Conservation (phyloP, 2,113 vertebrate genomes). For the Perognathus longimembris region DNA sequence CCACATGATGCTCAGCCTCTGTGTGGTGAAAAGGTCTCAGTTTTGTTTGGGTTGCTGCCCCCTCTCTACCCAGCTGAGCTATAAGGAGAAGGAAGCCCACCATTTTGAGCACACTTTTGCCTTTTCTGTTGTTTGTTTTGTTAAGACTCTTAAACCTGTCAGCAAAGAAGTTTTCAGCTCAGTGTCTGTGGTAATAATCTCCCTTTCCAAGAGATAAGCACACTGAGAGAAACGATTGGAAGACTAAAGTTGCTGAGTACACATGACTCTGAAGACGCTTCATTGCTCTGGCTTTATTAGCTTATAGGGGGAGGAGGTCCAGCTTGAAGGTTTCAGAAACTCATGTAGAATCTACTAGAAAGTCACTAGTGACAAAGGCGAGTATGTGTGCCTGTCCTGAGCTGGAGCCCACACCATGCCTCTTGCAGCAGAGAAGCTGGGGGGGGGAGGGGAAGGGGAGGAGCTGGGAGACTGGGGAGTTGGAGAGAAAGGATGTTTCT, state of each 20-base stretch:
- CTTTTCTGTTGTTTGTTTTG: slow-evolving; percentile 72
- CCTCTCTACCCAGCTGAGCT: slow-evolving; percentile 52
- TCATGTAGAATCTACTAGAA: not conserved
- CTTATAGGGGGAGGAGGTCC: not conserved
- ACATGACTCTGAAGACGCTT: not conserved
- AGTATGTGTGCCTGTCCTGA: not conserved
- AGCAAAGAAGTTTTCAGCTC: slow-evolving; percentile 72
- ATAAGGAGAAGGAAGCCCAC: slow-evolving; percentile 61
- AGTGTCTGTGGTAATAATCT: slow-evolving; percentile 62
- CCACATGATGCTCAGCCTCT: not conserved
- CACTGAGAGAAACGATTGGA: slow-evolving; percentile 51
- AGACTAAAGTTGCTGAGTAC: slow-evolving; percentile 64
- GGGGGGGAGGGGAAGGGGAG: not conserved
- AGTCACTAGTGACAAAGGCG: not conserved
- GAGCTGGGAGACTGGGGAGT: no score
- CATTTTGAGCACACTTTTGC: slow-evolving; percentile 75
- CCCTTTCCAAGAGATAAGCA: slow-evolving; percentile 66
- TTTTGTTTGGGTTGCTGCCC: slow-evolving; percentile 57
- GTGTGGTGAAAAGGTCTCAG: not conserved
- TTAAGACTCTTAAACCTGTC: slow-evolving; percentile 76
- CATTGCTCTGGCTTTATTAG: not conserved
- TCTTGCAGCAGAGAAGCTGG: not conserved
- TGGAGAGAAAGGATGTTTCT: not conserved
- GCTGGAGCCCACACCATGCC: not conserved
- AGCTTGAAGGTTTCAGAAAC: slow-evolving; percentile 1